Conservation (phyloP, 2,888 invertebrate genomes). For the Tipula lateralis region DNA sequence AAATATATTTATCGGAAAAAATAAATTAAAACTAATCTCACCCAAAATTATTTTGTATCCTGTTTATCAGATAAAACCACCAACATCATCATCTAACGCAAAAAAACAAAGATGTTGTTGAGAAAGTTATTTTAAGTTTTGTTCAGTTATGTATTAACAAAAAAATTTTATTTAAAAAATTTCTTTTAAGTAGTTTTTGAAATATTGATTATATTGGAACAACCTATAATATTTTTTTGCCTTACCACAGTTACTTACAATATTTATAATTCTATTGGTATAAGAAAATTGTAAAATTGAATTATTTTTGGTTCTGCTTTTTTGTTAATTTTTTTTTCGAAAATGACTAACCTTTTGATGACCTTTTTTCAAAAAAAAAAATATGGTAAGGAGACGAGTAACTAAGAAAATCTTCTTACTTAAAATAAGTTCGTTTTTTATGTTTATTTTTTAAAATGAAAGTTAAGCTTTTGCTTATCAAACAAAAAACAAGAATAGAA, state of each 20-base stretch:
- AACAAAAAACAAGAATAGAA: neutral
- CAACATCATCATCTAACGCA: neutral
- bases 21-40: neutral
- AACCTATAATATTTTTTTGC: neutral
- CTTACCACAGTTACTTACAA: neutral
- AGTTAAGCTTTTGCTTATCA: slow-evolving; percentile 24
- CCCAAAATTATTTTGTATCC: neutral
- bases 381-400: neutral
- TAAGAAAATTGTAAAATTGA: neutral
- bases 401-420: neutral
- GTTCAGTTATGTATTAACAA: neutral
- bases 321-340: neutral
- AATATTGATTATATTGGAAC: neutral
- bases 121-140: neutral
- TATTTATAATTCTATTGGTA: neutral
- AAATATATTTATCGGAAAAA: neutral
- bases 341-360: neutral
- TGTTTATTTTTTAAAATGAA: slow-evolving; percentile 19
- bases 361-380: neutral
- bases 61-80: neutral
- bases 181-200: neutral
- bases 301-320: neutral
- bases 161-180: neutral
- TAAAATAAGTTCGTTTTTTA: slow-evolving; percentile 19
- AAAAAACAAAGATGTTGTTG: neutral